Evolutionary conservation across 2,113 vertebrate species (phyloP).

Genomic region (Manacus vitellinus): DNA sequence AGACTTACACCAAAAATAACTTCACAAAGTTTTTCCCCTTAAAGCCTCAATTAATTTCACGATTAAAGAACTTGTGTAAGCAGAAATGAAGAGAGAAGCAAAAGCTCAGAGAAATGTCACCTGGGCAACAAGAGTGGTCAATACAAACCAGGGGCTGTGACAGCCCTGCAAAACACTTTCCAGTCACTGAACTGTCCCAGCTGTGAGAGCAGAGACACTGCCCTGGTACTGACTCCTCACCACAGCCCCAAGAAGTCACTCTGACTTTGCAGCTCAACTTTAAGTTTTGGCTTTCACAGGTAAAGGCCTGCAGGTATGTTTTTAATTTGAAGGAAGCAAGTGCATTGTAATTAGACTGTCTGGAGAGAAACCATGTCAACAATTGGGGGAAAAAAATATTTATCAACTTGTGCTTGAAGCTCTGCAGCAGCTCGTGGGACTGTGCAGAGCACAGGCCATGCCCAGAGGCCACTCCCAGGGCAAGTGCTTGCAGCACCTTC

Average conservation of each 20-base stretch:
- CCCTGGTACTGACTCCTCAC: not conserved
- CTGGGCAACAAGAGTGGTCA: not conserved
- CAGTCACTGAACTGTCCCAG: not conserved
- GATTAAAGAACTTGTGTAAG: not conserved
- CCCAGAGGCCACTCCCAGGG: not conserved
- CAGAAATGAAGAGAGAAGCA: not conserved
- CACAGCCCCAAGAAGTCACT: not conserved
- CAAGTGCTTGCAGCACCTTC: not conserved
- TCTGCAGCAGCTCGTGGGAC: not conserved
- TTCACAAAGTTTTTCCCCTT: not conserved
- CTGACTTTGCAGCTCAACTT: not conserved
- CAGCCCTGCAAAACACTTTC: not conserved
- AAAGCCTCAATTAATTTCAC: not conserved
- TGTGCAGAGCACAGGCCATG: not conserved
- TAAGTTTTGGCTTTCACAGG: not conserved
- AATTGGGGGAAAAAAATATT: not conserved
- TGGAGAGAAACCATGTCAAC: not conserved
- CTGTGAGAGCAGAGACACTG: not conserved
- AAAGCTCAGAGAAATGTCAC: not conserved
- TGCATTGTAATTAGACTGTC: not conserved
- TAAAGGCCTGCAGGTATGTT: not conserved
- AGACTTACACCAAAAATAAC: not conserved
- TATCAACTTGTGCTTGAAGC: not conserved
- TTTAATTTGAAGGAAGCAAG: not conserved
- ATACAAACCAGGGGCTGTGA: not conserved